phyloP scores from a whole-genome alignment of 2,113 vertebrate species.

The Ophthalmolycus amberensis region DNA sequence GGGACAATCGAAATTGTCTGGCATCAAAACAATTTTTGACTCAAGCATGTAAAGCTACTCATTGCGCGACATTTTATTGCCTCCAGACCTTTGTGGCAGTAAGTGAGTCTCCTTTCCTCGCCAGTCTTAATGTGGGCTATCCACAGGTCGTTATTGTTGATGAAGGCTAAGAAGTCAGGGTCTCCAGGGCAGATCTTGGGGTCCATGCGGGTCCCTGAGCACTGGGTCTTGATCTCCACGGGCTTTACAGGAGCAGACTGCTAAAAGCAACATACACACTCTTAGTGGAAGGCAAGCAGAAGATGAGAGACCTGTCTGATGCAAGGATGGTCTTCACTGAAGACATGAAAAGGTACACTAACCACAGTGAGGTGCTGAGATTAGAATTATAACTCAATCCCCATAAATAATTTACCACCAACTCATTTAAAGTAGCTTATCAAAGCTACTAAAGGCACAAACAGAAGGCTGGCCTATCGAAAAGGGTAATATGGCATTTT shows the following conservation, averaged over 20 bases:
- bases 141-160: constrained; percentile 97
- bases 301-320: not conserved
- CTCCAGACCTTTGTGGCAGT: constrained; percentile 91
- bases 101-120: constrained; percentile 91
- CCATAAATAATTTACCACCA: too few species aligned
- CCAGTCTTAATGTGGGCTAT: constrained; percentile 91
- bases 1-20: not conserved
- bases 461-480: not conserved
- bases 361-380: not conserved
- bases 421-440: not conserved
- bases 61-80: not conserved
- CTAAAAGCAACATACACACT: constrained; percentile 71
- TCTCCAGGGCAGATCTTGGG: constrained; percentile 95
- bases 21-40: too few species aligned
- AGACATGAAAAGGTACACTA: not conserved
- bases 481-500: not conserved
- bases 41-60: not conserved
- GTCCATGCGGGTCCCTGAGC: constrained; percentile 95
- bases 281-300: constrained; percentile 34
- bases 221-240: constrained; percentile 94
- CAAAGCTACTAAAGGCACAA: not conserved
- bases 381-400: too few species aligned
- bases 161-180: constrained; percentile 93
- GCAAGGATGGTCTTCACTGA: not conserved
- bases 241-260: constrained; percentile 95